Percentiles rank a stretch among this genome's conserved stretches.
These are phyloP conservation scores for Anguilla marmorata DNA, from an alignment of 2,797 vertebrate genomes.

Conservation along the genomic window DNA sequence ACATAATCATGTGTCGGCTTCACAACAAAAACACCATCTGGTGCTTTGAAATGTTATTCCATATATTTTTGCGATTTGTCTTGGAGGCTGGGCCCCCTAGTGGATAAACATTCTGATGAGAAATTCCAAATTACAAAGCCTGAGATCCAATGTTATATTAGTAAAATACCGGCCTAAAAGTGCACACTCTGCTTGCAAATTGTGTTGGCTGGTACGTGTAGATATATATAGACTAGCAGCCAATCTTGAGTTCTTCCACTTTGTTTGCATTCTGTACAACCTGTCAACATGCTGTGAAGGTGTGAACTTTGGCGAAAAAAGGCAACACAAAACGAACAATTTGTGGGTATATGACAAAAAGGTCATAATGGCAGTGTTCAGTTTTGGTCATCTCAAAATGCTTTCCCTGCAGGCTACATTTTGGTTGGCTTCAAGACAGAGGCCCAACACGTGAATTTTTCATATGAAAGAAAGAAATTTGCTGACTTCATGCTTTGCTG, in stretches of 20 bases:
- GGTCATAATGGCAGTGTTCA: not conserved
- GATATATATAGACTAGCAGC: not conserved
- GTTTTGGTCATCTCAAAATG: not conserved
- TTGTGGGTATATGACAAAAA: not conserved
- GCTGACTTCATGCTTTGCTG: conserved; percentile 36
- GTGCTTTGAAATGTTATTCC: not conserved
- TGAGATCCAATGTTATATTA: not conserved
- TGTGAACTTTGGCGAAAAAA: not conserved
- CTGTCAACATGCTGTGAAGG: not conserved
- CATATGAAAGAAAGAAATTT: conserved; percentile 27
- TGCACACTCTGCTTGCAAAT: not conserved
- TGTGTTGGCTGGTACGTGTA: not conserved
- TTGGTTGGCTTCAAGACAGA: conserved; percentile 15
- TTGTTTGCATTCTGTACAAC: not conserved
- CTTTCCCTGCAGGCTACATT: not conserved
- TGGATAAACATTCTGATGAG: not conserved
- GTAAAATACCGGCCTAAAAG: not conserved
- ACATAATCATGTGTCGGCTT: not conserved
- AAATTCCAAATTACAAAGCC: not conserved
- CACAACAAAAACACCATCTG: conserved; percentile 1
- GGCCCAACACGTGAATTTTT: conserved; percentile 9
- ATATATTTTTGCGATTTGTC: not conserved
- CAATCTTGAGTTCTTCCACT: not conserved
- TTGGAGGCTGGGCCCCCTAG: not conserved
- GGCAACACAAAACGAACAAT: not conserved